phyloP scores from a whole-genome alignment of 30 jellyfish, hydroid and myxozoan species.

The Pseudorhiza aurosa region DNA sequence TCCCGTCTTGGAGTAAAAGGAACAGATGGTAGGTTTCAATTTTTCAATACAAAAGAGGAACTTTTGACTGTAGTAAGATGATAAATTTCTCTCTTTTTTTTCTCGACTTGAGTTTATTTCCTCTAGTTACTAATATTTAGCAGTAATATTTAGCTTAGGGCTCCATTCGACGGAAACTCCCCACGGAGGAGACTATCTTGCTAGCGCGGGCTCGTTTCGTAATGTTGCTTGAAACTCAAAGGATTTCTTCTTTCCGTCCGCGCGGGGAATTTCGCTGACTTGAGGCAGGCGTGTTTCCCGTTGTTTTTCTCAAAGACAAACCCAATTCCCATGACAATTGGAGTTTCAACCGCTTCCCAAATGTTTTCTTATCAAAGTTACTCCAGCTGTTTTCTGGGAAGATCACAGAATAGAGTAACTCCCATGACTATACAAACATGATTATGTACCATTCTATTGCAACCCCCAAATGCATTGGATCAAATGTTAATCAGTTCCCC shows the following conservation, averaged over 20 bases:
- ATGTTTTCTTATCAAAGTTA: neutral
- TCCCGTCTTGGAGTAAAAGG: conserved; percentile 35
- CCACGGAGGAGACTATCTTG: conserved; percentile 6
- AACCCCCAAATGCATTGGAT: conserved; percentile 1
- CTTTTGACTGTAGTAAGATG: conserved; percentile 2
- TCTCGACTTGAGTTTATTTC: neutral
- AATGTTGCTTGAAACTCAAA: neutral
- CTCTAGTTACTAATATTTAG: neutral
- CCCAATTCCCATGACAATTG: conserved; percentile 1
- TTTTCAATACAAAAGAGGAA: conserved; percentile 23
- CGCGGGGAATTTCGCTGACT: conserved; percentile 20
- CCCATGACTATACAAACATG: neutral
- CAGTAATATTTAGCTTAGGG: neutral
- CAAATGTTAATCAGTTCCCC: conserved; percentile 11
- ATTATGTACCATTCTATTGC: neutral
- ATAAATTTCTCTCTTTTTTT: conserved; percentile 6
- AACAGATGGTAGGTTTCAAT: neutral
- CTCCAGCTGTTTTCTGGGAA: neutral
- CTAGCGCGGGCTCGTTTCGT: neutral
- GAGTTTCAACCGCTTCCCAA: neutral
- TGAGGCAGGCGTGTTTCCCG: neutral
- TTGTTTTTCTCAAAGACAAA: neutral
- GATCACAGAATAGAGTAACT: neutral
- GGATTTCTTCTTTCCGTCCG: neutral
- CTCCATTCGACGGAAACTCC: conserved; percentile 4